Evolutionary conservation across 2,888 invertebrate genomes (phyloP), one percentile per base, ranked within the genome.

Genomic region (Drosophila lutescens): DNA sequence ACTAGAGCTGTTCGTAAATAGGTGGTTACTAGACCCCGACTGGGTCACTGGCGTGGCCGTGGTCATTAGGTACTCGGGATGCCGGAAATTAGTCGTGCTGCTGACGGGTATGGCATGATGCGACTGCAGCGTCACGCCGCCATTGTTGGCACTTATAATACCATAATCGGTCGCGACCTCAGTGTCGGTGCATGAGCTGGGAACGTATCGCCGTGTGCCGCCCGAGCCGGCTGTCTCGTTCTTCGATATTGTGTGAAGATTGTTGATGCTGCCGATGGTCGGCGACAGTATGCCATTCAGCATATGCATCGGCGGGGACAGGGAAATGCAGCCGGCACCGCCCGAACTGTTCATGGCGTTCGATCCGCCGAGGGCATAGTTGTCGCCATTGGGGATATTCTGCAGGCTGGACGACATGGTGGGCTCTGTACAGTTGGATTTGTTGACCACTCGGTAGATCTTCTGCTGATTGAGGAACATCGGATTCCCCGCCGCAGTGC

Each of bases 361-460:
- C 4, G 67, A 59, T 20, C 20, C 20, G 12, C 70, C 71, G 9
- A 89, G 83, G 26, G 83, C 85, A 78, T 91, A 92, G 70, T 91
- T 89, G 85, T 92, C 87, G 60, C 92, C 92, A 79, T 92, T 92
- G 40, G 92, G 92, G 81, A 92, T 92, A 83, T 91, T 92, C 80
- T 92, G 92, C 62, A 92, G 79, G 75, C 92, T 92, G 55, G 92
- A 91, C 41, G 92, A 92, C 90, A 92, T 92, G 9, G 91, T 88
- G 44, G 92, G 91, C 65, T 92, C 92, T 4, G 91, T 90, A 60
- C 90, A 92, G 70, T 91, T 92, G 8, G 92, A 90, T 80, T 92
- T 92, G 40, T 90, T 84, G 23, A 92, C 90, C 34, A 91, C 89
- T 1, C 92, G 91, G 56, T 91, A 92, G 8, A 91, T 91, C 71